These are phyloP conservation scores for Thripadectes ignobilis DNA, from an alignment of 2,797 vertebrate genomes.

Conservation along the genomic window DNA sequence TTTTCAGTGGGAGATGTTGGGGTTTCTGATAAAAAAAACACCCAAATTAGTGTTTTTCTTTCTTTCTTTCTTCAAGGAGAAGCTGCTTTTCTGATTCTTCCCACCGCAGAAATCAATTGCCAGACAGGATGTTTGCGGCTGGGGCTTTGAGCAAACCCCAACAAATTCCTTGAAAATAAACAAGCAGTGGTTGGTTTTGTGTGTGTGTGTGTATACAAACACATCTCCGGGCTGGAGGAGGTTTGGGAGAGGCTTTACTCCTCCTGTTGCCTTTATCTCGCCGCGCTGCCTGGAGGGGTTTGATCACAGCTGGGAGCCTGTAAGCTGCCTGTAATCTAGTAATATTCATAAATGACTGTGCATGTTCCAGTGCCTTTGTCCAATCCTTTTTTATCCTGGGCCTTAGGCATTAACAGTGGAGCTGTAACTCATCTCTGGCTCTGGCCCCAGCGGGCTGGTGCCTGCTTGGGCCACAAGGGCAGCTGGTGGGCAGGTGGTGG, in stretches of 20 bases:
- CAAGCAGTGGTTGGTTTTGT: background rate
- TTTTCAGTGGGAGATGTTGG: background rate
- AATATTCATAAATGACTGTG: background rate
- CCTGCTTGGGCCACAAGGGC: background rate
- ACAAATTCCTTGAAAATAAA: background rate
- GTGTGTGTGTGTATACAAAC: background rate
- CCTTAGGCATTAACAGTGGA: background rate
- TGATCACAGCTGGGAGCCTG: conserved; percentile 12
- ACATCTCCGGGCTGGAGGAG: background rate
- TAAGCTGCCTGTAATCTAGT: background rate
- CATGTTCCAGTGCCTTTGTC: background rate
- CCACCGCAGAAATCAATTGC: background rate
- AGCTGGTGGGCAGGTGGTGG: background rate
- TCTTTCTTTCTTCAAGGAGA: background rate
- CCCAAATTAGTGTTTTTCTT: background rate
- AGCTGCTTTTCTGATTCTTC: background rate
- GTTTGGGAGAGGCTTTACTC: background rate
- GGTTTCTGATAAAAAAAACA: background rate
- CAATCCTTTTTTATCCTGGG: background rate
- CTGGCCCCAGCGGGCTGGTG: background rate
- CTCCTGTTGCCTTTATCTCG: background rate
- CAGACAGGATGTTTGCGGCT: background rate
- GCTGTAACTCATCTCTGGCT: background rate
- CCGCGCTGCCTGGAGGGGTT: background rate
- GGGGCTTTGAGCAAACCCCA: background rate